Percentiles rank a stretch among this genome's conserved stretches.
phyloP scores from a whole-genome alignment of 2,888 invertebrate genomes.

The Tuta absoluta region DNA sequence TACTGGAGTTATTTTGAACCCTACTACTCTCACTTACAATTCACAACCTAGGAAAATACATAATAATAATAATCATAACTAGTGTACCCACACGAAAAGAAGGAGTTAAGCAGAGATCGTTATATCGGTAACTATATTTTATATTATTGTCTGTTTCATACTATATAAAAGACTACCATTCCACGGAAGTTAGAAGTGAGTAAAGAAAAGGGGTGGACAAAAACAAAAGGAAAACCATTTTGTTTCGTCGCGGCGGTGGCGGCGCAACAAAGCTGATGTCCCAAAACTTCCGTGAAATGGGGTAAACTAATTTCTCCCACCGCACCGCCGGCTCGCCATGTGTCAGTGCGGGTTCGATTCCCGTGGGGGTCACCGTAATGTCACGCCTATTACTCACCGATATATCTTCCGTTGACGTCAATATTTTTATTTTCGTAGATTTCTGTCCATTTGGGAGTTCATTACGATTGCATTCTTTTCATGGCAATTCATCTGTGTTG shows the following conservation, averaged over 20 bases:
- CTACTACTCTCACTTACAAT: too few species aligned
- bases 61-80: too few species aligned
- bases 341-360: constrained; percentile 69
- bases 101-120: too few species aligned
- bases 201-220: constrained; percentile 3
- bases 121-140: too few species aligned
- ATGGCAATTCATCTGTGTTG: constrained; percentile 22
- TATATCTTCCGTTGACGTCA: constrained; percentile 73
- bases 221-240: constrained; percentile 20
- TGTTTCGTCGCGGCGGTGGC: constrained; percentile 41
- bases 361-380: constrained; percentile 73
- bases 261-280: constrained; percentile 51
- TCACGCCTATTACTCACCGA: constrained; percentile 78
- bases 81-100: too few species aligned
- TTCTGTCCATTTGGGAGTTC: constrained; percentile 63
- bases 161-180: not conserved
- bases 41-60: too few species aligned
- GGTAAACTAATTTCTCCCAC: constrained; percentile 69
- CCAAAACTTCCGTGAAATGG: constrained; percentile 76
- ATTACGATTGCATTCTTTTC: constrained; percentile 41
- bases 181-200: not conserved
- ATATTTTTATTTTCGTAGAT: constrained; percentile 71
- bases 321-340: constrained; percentile 59
- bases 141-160: not conserved
- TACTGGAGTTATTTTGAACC: too few species aligned